Evolutionary conservation across 2,888 invertebrate genomes (phyloP).

Genomic region (Tribolium freemani): DNA sequence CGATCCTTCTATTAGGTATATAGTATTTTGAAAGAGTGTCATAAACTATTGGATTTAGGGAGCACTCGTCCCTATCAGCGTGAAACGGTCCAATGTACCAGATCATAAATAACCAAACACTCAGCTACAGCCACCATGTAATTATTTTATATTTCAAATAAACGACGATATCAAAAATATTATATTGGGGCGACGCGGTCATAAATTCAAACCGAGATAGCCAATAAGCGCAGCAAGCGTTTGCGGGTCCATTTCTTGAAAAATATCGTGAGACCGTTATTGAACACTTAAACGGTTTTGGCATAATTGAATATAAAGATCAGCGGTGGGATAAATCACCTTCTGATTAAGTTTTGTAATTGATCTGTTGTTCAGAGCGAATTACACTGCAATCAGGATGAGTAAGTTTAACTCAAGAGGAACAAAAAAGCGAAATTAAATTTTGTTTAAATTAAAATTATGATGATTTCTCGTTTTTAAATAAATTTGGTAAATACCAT

Average conservation of each 20-base stretch:
- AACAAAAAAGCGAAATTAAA: too few relatives aligned
- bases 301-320: slow-evolving; percentile 31
- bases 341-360: too few relatives aligned
- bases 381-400: too few relatives aligned
- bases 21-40: slow-evolving; percentile 16
- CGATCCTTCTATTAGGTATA: neutral
- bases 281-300: slow-evolving; percentile 24
- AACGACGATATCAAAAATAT: slow-evolving; percentile 43
- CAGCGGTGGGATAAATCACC: neutral
- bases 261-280: slow-evolving; percentile 16
- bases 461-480: too few relatives aligned
- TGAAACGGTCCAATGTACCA: slow-evolving; percentile 36
- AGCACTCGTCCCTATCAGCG: slow-evolving; percentile 40
- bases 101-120: slow-evolving; percentile 37
- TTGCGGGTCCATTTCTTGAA: slow-evolving; percentile 34
- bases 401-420: too few relatives aligned
- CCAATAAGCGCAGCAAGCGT: slow-evolving; percentile 36
- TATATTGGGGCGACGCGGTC: slow-evolving; percentile 36
- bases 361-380: too few relatives aligned
- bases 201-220: slow-evolving; percentile 34
- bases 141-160: slow-evolving; percentile 44
- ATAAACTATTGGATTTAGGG: slow-evolving; percentile 38
- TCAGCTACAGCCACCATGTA: slow-evolving; percentile 37
- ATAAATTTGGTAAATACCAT: too few relatives aligned
- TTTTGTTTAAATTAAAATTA: too few relatives aligned